Percentiles rank a stretch among this genome's conserved stretches.
These are phyloP conservation scores for Xenotilapia caudafasciata DNA, from an alignment of 2,113 vertebrate species.

Conservation along the genomic window DNA sequence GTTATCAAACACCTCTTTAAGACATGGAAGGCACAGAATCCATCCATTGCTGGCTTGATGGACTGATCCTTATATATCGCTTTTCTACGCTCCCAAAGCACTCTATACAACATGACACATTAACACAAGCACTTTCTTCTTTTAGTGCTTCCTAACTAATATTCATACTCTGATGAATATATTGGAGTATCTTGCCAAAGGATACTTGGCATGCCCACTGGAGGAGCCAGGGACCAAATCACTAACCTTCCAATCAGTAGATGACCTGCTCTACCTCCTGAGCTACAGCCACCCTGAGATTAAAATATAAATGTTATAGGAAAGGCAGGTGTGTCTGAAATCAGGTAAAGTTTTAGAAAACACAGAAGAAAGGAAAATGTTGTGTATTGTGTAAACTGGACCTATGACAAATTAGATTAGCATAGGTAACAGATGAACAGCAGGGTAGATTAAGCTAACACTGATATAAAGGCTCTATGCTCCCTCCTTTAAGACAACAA, in stretches of 20 bases:
- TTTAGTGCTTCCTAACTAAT: not conserved
- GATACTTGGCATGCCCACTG: not conserved
- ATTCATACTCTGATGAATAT: not conserved
- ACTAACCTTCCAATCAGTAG: not conserved
- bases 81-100: not conserved
- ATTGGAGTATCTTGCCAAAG: not conserved
- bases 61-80: not conserved
- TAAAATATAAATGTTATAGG: not conserved
- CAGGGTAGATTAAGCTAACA: not conserved
- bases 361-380: not conserved
- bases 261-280: not conserved
- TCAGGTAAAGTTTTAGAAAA: not conserved
- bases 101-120: not conserved
- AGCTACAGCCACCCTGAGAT: not conserved
- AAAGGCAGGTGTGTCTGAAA: not conserved
- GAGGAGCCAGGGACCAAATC: not conserved
- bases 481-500: fast-evolving
- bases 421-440: not conserved
- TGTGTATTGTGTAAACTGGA: not conserved
- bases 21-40: not conserved
- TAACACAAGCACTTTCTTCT: not conserved
- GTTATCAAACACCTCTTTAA: fast-evolving
- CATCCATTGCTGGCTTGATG: not conserved
- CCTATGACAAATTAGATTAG: not conserved
- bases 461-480: not conserved